These are phyloP conservation scores for Coelinius sp. DNA, from an alignment of 2,888 invertebrate genomes.

Conservation along the genomic window DNA sequence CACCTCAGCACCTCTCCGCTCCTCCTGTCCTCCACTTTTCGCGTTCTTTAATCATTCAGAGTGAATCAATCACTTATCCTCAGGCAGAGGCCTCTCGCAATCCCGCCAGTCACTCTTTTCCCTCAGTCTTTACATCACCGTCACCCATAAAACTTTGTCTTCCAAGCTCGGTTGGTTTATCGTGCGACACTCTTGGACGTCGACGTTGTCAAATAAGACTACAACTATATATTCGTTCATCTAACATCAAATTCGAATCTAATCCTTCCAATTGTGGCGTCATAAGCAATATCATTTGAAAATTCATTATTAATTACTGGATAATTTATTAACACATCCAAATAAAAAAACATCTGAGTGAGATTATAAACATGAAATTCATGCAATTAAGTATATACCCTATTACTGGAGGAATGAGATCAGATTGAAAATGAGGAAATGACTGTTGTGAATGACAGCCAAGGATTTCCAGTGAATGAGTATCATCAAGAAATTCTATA, in stretches of 20 bases:
- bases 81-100: conserved; percentile 57
- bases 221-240: conserved; percentile 10
- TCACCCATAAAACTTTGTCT: conserved; percentile 21
- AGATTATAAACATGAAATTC: too few relatives aligned
- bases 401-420: conserved; percentile 39
- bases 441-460: background rate
- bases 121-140: conserved; percentile 50
- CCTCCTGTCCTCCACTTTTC: conserved; percentile 53
- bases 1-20: conserved; percentile 37
- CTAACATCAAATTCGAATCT: background rate
- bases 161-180: background rate
- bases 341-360: too few relatives aligned
- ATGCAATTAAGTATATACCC: too few relatives aligned
- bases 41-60: conserved; percentile 70
- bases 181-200: conserved; percentile 19
- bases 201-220: background rate
- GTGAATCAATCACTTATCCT: conserved; percentile 70
- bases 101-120: conserved; percentile 65
- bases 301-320: conserved; percentile 34
- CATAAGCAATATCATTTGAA: too few relatives aligned
- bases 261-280: too few relatives aligned
- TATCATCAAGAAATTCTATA: conserved; percentile 45
- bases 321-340: background rate
- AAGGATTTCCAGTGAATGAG: background rate
- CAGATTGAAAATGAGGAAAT: background rate